Conservation (phyloP, 2,888 invertebrate species). For the Lottia scabra region DNA sequence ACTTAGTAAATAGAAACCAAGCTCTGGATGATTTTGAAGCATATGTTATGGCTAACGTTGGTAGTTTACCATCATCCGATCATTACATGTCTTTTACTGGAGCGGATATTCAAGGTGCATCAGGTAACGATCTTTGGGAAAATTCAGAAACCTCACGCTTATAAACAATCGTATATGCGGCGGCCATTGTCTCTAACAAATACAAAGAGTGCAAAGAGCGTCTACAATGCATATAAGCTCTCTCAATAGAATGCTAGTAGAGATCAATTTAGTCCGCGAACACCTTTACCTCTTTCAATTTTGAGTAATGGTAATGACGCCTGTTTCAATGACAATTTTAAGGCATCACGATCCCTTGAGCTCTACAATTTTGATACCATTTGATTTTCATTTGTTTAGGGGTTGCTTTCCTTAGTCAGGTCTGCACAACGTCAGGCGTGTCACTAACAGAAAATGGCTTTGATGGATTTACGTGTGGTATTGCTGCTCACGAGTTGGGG, state of each 20-base stretch:
- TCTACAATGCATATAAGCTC: too few relatives aligned
- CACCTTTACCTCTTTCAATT: too few relatives aligned
- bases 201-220: too few relatives aligned
- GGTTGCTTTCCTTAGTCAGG: conserved; percentile 10
- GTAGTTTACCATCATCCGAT: background rate
- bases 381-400: background rate
- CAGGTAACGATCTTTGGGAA: background rate
- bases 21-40: background rate
- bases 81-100: background rate
- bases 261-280: too few relatives aligned
- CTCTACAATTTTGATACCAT: too few relatives aligned
- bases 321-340: too few relatives aligned
- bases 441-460: conserved; percentile 19
- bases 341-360: too few relatives aligned
- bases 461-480: conserved; percentile 16
- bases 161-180: too few relatives aligned
- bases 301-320: too few relatives aligned
- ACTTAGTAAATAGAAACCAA: background rate
- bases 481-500: conserved; percentile 24
- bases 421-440: conserved; percentile 12
- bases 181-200: too few relatives aligned
- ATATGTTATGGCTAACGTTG: background rate
- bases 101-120: background rate
- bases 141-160: too few relatives aligned
- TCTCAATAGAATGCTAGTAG: too few relatives aligned